Evolutionary conservation across 1,140 invertebrate genomes (phyloP).

Genomic region (Polypedilum pembai): DNA sequence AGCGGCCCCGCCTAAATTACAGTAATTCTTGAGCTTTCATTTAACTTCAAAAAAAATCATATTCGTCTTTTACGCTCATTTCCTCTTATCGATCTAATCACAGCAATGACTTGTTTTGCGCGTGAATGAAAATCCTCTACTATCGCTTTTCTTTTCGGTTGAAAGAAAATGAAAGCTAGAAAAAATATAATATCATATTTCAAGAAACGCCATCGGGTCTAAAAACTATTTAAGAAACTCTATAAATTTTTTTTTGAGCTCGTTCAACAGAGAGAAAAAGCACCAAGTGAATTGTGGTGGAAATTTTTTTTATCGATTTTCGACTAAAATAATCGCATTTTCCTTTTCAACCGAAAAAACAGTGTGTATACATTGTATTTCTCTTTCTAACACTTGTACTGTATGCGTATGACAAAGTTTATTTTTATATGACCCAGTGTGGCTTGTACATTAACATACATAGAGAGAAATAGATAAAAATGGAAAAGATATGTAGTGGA

Average conservation of each 20-base stretch:
- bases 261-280: background rate
- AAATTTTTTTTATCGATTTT: slow-evolving; percentile 6
- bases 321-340: slow-evolving; percentile 10
- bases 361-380: background rate
- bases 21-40: slow-evolving; percentile 18
- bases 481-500: background rate
- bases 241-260: no score
- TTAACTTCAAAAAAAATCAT: background rate
- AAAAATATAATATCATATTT: background rate
- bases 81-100: background rate
- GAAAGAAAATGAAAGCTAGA: background rate
- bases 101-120: background rate
- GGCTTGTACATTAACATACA: background rate
- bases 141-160: background rate
- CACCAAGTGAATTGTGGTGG: slow-evolving; percentile 3
- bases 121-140: background rate
- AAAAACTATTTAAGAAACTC: no score
- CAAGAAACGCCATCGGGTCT: no score
- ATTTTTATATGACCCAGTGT: background rate
- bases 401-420: background rate
- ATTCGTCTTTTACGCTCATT: background rate
- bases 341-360: background rate
- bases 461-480: background rate
- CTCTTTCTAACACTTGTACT: background rate
- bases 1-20: slow-evolving; percentile 27